Conservation (phyloP, 2,888 invertebrate genomes). For the Brachypalpus laphriformis region DNA sequence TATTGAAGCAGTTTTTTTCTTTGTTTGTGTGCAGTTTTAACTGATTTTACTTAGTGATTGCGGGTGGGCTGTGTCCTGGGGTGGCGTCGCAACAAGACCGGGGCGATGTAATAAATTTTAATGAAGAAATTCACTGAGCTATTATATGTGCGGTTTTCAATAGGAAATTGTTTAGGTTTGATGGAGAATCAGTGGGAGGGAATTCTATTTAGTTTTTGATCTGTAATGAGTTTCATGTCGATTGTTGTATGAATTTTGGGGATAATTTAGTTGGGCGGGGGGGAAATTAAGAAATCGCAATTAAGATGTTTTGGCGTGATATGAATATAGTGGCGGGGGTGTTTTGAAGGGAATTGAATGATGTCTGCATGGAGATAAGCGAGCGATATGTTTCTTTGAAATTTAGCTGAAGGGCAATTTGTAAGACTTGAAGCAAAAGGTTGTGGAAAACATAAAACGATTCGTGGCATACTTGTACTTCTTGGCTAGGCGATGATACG, state of each 20-base stretch:
- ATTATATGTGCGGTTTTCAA: conserved; percentile 51
- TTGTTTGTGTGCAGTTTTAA: conserved; percentile 46
- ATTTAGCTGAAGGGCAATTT: too few species aligned
- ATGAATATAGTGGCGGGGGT: not conserved
- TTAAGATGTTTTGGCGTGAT: conserved; percentile 27
- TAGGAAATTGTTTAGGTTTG: conserved; percentile 39
- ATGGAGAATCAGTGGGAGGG: not conserved
- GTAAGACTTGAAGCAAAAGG: too few species aligned
- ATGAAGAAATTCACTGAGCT: conserved; percentile 59
- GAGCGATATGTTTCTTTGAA: not conserved
- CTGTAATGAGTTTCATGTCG: conserved; percentile 51
- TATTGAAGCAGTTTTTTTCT: conserved; percentile 35
- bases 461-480: too few species aligned
- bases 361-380: not conserved
- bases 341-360: not conserved
- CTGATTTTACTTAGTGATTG: conserved; percentile 59
- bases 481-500: too few species aligned
- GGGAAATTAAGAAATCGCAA: conserved; percentile 16
- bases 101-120: conserved; percentile 65
- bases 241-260: conserved; percentile 5
- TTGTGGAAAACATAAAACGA: too few species aligned
- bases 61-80: not conserved
- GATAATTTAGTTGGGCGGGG: not conserved
- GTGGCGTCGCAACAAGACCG: conserved; percentile 2
- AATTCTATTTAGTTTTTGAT: conserved; percentile 41